phyloP scores from a whole-genome alignment of 1,140 invertebrate species.

The Pseudachorutes palmiensis region DNA sequence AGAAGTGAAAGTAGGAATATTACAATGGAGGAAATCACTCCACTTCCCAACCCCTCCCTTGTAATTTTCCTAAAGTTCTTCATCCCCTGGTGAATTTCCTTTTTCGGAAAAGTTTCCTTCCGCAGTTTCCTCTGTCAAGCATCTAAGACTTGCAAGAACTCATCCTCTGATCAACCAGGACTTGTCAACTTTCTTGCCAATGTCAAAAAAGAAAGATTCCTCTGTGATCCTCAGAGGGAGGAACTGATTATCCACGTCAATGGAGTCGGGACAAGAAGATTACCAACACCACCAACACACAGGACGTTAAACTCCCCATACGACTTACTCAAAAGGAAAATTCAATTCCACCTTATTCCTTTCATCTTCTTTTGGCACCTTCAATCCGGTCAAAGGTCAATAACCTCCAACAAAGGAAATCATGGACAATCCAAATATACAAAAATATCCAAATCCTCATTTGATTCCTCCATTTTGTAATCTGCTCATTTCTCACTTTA shows the following conservation, averaged over 20 bases:
- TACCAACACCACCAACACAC: neutral
- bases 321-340: neutral
- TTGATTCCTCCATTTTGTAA: too few species aligned
- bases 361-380: too few species aligned
- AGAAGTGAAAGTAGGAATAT: too few species aligned
- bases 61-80: neutral
- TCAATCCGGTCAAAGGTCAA: neutral
- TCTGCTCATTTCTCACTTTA: too few species aligned
- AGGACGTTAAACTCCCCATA: neutral
- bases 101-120: neutral
- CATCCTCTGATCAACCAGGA: too few species aligned
- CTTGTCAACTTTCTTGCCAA: conserved; percentile 3
- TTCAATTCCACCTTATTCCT: too few species aligned
- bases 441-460: too few species aligned
- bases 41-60: neutral
- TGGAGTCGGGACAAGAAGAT: neutral
- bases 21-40: neutral
- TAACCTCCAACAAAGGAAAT: too few species aligned
- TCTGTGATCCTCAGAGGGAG: neutral
- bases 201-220: neutral
- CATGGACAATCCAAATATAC: too few species aligned
- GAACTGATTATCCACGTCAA: conserved; percentile 12
- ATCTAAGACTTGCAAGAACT: too few species aligned
- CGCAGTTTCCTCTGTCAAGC: neutral
- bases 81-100: neutral